Base-by-base conservation (phyloP, 2,797 vertebrate genomes). In the Mastacembelus armatus region DNA sequence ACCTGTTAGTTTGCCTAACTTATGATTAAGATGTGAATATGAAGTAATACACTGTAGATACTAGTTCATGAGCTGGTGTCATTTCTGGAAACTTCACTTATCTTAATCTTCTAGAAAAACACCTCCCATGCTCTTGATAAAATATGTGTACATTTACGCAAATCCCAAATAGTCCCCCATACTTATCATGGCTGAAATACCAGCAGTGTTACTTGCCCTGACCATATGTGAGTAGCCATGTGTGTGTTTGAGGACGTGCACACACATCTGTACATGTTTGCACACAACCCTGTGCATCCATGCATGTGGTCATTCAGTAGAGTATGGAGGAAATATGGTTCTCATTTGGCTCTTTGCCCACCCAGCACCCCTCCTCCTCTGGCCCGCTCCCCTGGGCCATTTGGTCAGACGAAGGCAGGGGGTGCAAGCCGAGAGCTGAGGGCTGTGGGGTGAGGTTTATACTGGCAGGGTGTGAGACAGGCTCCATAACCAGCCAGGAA, bases 281-380 rank as follows among this genome's bases (percentile, higher is more conserved):
- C 63, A 68, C 59, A 78, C 66, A 77, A 73, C 32, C 38, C 40
- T 16, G 58, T 52, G 63, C 66, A 65, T 84, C 67, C 7, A 52
- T 52, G 82, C 64, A 72, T 83, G 71, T 83, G 50, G 48, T 48
- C 38, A n/a, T n/a, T 66, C 52, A 4, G 43, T 35, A 49, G 71
- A 81, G 66, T 56, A 69, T 27, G 39, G 68, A 74, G 83, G 77
- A 90, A 89, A 91, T 85, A 89, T 91, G 90, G 81, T 89, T 90
- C 77, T 85, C 73, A 91, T 92, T 92, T 93, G 88, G 84, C 88
- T 67, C 38, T 29, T 42, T 70, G 84, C 87, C 85, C 62, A 42
- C 36, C 19, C 45, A n/a, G 10, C 56, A n/a, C 62, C 43, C 60
- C 35, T n/a, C 24, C 51, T 26, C 1, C 7, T 8, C 32, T 5